Conservation (phyloP, 2,797 vertebrate species). For the Paramormyrops hopkinsi region DNA sequence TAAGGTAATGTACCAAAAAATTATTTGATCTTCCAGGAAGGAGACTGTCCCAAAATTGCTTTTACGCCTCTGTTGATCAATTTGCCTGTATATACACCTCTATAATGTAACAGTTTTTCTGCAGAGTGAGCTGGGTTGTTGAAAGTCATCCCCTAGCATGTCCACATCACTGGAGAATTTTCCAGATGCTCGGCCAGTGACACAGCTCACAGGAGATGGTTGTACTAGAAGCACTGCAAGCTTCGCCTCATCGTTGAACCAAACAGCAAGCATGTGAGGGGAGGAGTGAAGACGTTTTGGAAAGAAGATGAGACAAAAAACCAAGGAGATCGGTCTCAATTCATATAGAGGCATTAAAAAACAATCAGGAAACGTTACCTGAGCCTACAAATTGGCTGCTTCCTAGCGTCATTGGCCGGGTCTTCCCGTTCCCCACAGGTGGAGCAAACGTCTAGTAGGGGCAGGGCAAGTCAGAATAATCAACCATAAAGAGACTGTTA, state of each 20-base stretch:
- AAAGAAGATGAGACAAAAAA: neutral
- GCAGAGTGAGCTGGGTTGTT: neutral
- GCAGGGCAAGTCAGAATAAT: neutral
- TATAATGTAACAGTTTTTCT: neutral
- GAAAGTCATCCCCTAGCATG: neutral
- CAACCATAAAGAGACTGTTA: neutral
- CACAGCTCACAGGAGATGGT: neutral
- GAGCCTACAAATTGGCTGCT: constrained; percentile 82
- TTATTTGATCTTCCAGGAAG: neutral
- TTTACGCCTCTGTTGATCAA: neutral
- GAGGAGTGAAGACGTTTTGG: neutral
- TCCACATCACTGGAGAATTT: constrained; percentile 26
- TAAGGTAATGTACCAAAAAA: neutral
- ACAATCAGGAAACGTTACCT: constrained; percentile 57
- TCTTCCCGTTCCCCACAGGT: constrained; percentile 86
- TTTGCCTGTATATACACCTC: neutral
- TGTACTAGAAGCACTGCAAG: neutral
- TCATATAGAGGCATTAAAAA: constrained; percentile 17
- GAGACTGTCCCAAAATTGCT: neutral
- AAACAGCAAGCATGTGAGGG: neutral
- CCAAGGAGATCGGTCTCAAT: neutral
- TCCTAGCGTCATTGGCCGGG: constrained; percentile 75
- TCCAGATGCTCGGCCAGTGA: neutral
- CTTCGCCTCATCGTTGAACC: neutral
- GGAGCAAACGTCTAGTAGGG: constrained; percentile 88